These are phyloP conservation scores for Dipodomys stephensi DNA, from an alignment of 2,113 vertebrate species.

Conservation along the genomic window DNA sequence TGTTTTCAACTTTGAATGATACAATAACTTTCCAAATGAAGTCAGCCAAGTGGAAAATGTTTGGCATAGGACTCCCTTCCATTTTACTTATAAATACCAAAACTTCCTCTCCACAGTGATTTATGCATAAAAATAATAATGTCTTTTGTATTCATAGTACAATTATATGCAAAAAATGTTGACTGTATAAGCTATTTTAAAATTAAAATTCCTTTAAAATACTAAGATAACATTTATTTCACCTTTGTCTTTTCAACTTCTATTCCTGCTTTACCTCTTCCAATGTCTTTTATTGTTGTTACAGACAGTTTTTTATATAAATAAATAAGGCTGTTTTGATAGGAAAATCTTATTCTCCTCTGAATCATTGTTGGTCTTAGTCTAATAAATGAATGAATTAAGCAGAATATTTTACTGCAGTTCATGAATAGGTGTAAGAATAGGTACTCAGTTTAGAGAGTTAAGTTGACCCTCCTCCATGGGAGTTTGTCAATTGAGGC, in stretches of 20 bases:
- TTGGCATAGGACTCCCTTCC: background rate
- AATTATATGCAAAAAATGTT: slow-evolving; percentile 4
- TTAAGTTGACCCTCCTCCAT: too few species aligned
- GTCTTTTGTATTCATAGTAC: background rate
- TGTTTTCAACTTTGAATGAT: slow-evolving; percentile 58
- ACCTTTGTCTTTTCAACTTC: background rate
- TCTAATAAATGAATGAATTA: slow-evolving; percentile 43
- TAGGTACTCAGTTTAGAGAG: background rate
- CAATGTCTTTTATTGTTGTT: background rate
- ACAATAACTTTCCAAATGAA: slow-evolving; percentile 32
- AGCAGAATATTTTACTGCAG: background rate
- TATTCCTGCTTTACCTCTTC: background rate
- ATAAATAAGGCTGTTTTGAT: background rate
- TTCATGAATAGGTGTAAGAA: background rate
- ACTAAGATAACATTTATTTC: background rate
- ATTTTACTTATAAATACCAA: slow-evolving; percentile 30
- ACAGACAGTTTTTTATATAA: background rate
- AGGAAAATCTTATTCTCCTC: slow-evolving; percentile 35
- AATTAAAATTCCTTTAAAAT: slow-evolving; percentile 40
- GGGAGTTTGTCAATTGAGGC: background rate
- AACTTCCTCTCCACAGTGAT: background rate
- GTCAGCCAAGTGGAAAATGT: background rate
- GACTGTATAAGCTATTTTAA: background rate
- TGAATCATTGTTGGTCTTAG: slow-evolving; percentile 46
- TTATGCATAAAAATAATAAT: slow-evolving; percentile 9